Evolutionary conservation across 2,888 invertebrate species (phyloP).

Genomic region (Phasia obesa): DNA sequence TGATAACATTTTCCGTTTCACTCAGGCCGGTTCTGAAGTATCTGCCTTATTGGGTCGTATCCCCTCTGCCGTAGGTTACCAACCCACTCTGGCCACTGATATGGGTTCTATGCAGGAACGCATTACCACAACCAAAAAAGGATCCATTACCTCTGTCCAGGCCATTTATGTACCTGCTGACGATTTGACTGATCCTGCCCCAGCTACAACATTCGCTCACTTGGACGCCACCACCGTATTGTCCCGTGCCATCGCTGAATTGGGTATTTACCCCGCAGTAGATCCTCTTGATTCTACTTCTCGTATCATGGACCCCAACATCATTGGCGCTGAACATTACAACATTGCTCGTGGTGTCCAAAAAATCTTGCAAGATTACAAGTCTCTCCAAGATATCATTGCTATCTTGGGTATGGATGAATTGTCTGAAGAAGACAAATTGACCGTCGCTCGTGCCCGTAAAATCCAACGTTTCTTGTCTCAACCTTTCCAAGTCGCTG

Average conservation of each 20-base stretch:
- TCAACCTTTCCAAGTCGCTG: constrained; percentile 95
- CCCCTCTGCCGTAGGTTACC: constrained; percentile 96
- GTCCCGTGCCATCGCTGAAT: constrained; percentile 95
- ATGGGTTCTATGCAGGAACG: constrained; percentile 98
- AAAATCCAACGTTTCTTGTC: constrained; percentile 97
- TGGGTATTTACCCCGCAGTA: constrained; percentile 96
- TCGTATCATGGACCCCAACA: constrained; percentile 95
- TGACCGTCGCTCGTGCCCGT: constrained; percentile 95
- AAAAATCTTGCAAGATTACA: constrained; percentile 93
- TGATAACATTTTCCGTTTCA: constrained; percentile 97
- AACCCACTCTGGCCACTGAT: constrained; percentile 96
- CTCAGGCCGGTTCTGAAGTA: constrained; percentile 93
- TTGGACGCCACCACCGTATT: constrained; percentile 97
- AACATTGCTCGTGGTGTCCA: constrained; percentile 94
- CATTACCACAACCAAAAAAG: constrained; percentile 96
- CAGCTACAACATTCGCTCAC: constrained; percentile 97
- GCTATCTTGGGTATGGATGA: constrained; percentile 97
- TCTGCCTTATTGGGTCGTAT: constrained; percentile 97
- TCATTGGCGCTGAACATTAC: constrained; percentile 94
- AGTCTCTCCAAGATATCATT: constrained; percentile 92
- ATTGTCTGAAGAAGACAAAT: constrained; percentile 96
- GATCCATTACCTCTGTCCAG: constrained; percentile 96
- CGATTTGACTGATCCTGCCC: constrained; percentile 97
- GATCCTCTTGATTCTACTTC: constrained; percentile 96
- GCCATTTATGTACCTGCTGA: constrained; percentile 97